A percentile compares a stretch with the other conserved stretches of the same genome.
Evolutionary conservation across 2,797 vertebrate species (phyloP).

Genomic region (Dendrocincla fuliginosa): DNA sequence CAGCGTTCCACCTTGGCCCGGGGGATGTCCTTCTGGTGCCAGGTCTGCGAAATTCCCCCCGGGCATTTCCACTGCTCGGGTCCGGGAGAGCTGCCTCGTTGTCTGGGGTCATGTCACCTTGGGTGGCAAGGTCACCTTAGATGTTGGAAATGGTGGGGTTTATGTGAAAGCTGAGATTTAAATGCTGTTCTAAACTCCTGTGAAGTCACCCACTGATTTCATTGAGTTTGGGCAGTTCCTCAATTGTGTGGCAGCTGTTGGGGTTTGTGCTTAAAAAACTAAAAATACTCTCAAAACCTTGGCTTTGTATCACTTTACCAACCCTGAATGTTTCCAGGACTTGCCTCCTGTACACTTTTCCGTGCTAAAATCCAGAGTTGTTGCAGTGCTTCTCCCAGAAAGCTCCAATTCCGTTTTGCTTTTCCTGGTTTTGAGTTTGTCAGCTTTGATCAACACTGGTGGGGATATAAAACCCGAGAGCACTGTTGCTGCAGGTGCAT

Average conservation of each 20-base stretch:
- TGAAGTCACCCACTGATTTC: background rate
- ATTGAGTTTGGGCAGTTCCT: background rate
- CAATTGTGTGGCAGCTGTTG: background rate
- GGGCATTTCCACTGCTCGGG: rapidly evolving
- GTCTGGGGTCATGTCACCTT: background rate
- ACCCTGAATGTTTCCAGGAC: background rate
- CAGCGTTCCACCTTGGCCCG: background rate
- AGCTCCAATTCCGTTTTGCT: background rate
- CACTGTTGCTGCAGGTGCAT: background rate
- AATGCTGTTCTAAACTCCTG: background rate
- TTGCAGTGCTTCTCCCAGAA: background rate
- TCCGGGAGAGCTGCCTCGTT: background rate
- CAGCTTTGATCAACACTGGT: background rate
- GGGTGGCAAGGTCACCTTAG: too few relatives aligned
- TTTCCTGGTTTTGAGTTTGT: background rate
- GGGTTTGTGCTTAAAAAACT: background rate
- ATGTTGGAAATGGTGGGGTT: background rate
- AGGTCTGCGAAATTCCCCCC: rapidly evolving
- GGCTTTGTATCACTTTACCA: background rate
- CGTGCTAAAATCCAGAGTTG: background rate
- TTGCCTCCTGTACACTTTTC: background rate
- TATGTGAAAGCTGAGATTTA: background rate
- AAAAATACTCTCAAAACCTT: background rate
- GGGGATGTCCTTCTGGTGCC: too few relatives aligned
- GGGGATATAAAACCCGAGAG: background rate